Base-by-base conservation (phyloP, 2,888 invertebrate species). In the Masnerella sp. region DNA sequence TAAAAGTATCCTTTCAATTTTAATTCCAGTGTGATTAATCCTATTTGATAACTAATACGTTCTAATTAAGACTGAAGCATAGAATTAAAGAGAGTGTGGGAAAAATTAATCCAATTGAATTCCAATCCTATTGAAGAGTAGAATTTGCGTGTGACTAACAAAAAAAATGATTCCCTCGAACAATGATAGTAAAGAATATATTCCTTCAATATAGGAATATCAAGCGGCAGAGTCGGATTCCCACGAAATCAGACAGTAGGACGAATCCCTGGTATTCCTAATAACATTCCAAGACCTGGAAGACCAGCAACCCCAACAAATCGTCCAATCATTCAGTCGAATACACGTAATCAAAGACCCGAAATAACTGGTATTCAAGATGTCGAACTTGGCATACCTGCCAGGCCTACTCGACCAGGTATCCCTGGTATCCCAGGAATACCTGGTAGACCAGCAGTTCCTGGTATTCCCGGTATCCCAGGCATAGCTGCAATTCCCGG, bases 291-390 rank as follows among this genome's bases (percentile, higher is more conserved):
- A 40, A 62, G 38, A 70, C 73, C 73, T 18, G 25, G 68, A 20
- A 56, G 12, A 11, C 85, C 58, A 80, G 80, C 30, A 75, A 75
- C 22, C 82, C 83, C 45, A 78, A 74, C 15, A 36, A 52, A 38
- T 59, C 75, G 72, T 5, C 82, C 80, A 52, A 68, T 59, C 15
- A 47, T 36, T 34, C 56, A 58, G 38, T 43, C 17, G n/a, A 65
- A 65, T 34, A 47, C 62, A 58, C 58, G 56, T 52, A 12, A 22
- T n/a, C 14, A 28, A 64, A 49, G 15, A 34, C 51, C 62, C 22
- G 51, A 62, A 62, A 62, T 20, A 4, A 15, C 11, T 52, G 52
- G 34, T 64, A 71, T 45, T 8, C 74, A 76, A 7, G 78, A 74
- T 1, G 38, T 45, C 12, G 72, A 68, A 15, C 77, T 78, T 30